phyloP scores from a whole-genome alignment of 2,888 invertebrate genomes.

The Phalera bucephala region DNA sequence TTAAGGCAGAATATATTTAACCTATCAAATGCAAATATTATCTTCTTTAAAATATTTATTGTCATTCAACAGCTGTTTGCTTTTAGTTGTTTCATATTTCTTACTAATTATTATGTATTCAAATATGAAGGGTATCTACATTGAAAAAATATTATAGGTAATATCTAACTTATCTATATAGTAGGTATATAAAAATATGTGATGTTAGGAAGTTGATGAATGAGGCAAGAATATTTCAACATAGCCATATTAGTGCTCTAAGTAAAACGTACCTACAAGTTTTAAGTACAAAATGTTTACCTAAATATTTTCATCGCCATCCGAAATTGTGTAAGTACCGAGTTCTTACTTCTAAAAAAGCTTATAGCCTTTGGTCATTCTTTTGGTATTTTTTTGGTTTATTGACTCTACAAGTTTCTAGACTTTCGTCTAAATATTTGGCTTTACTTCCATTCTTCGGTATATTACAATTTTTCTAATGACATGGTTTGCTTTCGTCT shows the following conservation, averaged over 20 bases:
- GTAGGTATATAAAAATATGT: conserved; percentile 54
- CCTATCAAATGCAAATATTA: conserved; percentile 7
- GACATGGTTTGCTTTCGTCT: conserved; percentile 29
- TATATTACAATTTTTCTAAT: conserved; percentile 23
- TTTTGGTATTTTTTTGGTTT: conserved; percentile 60
- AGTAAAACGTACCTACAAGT: conserved; percentile 5
- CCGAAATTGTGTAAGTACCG: conserved; percentile 25
- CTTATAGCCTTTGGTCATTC: conserved; percentile 78
- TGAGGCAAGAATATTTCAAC: conserved; percentile 62
- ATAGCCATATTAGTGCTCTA: conserved; percentile 30
- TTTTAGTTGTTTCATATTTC: conserved; percentile 15
- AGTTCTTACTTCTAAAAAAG: conserved; percentile 56
- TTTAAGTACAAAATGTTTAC: background rate
- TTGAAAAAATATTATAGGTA: conserved; percentile 37
- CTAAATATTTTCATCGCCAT: conserved; percentile 13
- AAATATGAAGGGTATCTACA: conserved; percentile 41
- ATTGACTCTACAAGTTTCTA: conserved; percentile 50
- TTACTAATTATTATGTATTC: conserved; percentile 6
- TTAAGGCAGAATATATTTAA: too few relatives aligned
- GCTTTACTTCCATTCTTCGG: conserved; percentile 40
- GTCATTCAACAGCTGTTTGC: conserved; percentile 40
- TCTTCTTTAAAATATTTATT: conserved; percentile 32
- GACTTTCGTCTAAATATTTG: conserved; percentile 61
- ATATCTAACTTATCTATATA: conserved; percentile 48
- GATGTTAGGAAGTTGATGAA: conserved; percentile 56